Evolutionary conservation across 2,113 vertebrate species (phyloP), one percentile per base, ranked within the genome.

Genomic region (Antechinus stuartii): DNA sequence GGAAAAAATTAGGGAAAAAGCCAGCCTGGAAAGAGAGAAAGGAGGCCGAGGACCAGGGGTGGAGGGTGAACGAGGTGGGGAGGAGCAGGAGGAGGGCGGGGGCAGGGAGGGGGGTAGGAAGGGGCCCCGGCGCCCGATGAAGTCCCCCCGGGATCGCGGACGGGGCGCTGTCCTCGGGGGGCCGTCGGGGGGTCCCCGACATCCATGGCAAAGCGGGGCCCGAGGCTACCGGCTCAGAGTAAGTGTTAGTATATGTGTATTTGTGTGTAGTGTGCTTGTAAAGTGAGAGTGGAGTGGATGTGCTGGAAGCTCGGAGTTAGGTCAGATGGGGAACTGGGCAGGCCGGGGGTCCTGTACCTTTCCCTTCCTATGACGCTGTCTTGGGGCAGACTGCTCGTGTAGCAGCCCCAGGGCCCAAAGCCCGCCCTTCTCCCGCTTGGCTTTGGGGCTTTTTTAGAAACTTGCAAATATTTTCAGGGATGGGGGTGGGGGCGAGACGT

Each of bases 361-460:
- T 68, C 61, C 61, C 30, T 76, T 76, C 35, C 35, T 76, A 84
- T 8, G n/a, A 42, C 68, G n/a, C 68, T n/a, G 68, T 84, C 68
- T 42, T 23, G 92, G 76, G 26, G 61, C 54, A 84, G 95, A 94
- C 94, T 8, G 61, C 89, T 93, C 26, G 95, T 89, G 95, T 94
- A 95, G 96, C 96, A 96, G 94, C 94, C 68, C 42, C 93, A 89
- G 95, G 95, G 89, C 95, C 76, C 94, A 16, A 52, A 3, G 94
- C 91, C 96, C 91, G 95, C 95, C 95, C 93, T 95, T 91, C 90
- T 92, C 61, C 97, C 94, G 92, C 96, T 93, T 25, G 30, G 91
- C 95, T 97, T 95, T n/a, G 95, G 91, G 97, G 97, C 97, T 97
- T 97, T 97, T 97, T 97, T 95, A 96, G 97, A 97, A 98, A 97